Evolutionary conservation across 2,113 vertebrate genomes (phyloP).

Genomic region (Anguilla rostrata): DNA sequence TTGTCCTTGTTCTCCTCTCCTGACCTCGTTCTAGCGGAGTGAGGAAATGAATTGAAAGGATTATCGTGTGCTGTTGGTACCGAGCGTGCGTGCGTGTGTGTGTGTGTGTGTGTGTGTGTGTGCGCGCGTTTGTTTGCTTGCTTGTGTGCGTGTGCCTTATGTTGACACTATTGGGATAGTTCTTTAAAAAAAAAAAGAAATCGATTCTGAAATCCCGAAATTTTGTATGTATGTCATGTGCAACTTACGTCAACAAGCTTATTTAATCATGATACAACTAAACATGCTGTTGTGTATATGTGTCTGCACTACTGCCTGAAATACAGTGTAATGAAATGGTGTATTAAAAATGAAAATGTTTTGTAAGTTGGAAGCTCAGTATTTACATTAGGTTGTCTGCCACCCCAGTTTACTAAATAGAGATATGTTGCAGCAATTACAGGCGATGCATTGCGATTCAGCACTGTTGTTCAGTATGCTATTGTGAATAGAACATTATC

Average conservation of each 20-base stretch:
- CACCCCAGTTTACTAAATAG: neutral
- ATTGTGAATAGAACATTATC: neutral
- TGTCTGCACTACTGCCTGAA: neutral
- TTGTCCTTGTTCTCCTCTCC: neutral
- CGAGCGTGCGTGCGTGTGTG: neutral
- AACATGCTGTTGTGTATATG: neutral
- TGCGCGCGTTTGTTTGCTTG: neutral
- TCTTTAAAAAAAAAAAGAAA: no score
- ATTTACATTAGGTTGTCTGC: neutral
- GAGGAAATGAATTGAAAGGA: neutral
- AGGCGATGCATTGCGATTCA: neutral
- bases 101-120: conserved; percentile 9
- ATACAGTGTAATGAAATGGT: neutral
- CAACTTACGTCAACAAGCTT: neutral
- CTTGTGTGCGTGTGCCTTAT: conserved; percentile 7
- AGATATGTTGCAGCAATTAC: neutral
- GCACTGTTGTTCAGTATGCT: no score
- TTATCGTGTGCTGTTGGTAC: neutral
- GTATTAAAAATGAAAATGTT: neutral
- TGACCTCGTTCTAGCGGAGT: neutral
- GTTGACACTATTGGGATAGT: neutral
- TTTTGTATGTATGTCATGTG: neutral
- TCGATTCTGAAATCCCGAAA: neutral
- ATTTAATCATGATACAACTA: neutral
- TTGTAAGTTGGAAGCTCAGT: neutral